Evolutionary conservation across 1,140 invertebrate species (phyloP), one percentile per base, ranked within the genome.

Genomic region (Sipha flava): DNA sequence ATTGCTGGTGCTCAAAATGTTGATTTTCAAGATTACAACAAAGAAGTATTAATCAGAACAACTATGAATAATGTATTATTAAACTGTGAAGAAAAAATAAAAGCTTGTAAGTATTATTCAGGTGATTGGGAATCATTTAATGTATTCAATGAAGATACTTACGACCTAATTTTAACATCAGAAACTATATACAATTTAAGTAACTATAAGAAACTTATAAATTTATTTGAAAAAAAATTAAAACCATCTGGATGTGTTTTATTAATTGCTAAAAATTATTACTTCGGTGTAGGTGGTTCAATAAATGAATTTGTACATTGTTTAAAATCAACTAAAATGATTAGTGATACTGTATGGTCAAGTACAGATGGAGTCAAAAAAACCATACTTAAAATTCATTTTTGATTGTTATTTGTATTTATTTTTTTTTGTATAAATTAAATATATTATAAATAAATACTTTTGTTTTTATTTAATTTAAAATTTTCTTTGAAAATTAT

Each of bases 11-110:
- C 92, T 3, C 77, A 64, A 29, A 79, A 45, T 79, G 92, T 95
- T 31, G 89, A 92, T 84, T 96, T 96, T 87, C 95, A 96, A 87
- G 95, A 97, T 88, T 97, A 95, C 89, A 95, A 95, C 86, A 84
- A 85, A 81, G 93, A 94, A 86, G 91, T 95, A 10, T 83, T 95
- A 75, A 86, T 89, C 82, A 86, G 87, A 80, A 83, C 90, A 1
- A 96, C 95, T 3, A 91, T 94, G 83, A 92, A 92, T 57, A 96
- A 95, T 87, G 88, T 94, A 21, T 81, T 90, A 40, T 81, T 94
- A 34, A 95, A 95, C 86, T 85, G n/a, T 81, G 82, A 47, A 79
- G 83, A 81, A 82, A 81, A 73, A 80, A 7, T 6, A 85, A 49
- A 84, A 2, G 9, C 5, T 37, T 77, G 73, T 82, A 86, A 88